Conservation (phyloP, 2,113 vertebrate genomes). For the Arizona elegans region DNA sequence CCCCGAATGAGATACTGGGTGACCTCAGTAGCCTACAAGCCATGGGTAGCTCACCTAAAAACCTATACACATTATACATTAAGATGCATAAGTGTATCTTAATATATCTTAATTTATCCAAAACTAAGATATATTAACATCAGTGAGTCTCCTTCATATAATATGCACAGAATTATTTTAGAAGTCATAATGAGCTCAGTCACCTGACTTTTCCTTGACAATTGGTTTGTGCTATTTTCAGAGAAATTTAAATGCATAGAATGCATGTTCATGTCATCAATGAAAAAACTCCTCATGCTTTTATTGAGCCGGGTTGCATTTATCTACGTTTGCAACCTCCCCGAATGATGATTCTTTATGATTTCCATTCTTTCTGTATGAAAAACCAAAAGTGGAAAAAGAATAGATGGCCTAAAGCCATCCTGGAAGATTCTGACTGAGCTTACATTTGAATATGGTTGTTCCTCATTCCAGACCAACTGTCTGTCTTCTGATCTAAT, state of each 20-base stretch:
- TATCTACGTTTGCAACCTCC: background rate
- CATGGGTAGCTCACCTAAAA: background rate
- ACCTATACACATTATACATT: background rate
- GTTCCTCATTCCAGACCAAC: background rate
- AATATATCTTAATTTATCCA: background rate
- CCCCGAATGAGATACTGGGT: background rate
- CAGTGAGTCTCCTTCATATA: background rate
- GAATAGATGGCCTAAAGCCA: background rate
- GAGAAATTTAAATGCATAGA: background rate
- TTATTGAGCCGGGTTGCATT: background rate
- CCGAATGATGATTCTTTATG: background rate
- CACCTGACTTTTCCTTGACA: background rate
- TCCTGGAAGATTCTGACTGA: background rate
- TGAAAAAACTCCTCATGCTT: background rate
- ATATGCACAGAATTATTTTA: background rate
- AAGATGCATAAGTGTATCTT: background rate
- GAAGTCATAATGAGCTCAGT: background rate
- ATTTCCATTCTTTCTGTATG: background rate
- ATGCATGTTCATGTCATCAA: background rate
- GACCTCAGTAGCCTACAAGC: background rate
- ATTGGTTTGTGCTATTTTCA: background rate
- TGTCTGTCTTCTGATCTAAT: background rate
- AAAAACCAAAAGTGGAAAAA: background rate
- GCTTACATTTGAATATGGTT: background rate
- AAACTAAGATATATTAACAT: background rate